phyloP scores from a whole-genome alignment of 2,113 vertebrate species.

The Clupea harengus region DNA sequence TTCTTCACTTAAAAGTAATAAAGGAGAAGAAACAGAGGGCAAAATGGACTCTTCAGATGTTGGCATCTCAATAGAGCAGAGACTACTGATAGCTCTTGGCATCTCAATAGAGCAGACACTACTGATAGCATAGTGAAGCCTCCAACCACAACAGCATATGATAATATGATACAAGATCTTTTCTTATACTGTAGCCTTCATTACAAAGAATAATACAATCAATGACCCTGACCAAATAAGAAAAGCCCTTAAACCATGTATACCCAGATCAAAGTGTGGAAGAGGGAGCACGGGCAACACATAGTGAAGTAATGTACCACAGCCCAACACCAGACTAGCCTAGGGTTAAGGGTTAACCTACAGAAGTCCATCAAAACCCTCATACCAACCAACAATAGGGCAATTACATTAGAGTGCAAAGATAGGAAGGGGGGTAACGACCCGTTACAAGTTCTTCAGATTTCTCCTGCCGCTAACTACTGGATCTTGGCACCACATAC shows the following conservation, averaged over 20 bases:
- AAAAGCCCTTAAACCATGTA: neutral
- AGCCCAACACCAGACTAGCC: neutral
- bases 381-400: neutral
- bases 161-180: neutral
- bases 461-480: neutral
- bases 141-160: neutral
- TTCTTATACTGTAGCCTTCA: neutral
- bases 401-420: neutral
- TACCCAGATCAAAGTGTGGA: neutral
- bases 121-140: neutral
- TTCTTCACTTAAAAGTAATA: neutral
- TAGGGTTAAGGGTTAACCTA: neutral
- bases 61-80: neutral
- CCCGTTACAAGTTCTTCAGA: slow-evolving; percentile 3
- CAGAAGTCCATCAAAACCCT: neutral
- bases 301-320: neutral
- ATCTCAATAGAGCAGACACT: neutral
- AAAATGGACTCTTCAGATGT: neutral
- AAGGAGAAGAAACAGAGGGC: neutral
- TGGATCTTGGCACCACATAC: neutral
- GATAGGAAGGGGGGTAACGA: neutral
- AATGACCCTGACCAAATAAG: neutral
- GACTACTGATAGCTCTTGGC: neutral
- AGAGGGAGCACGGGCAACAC: neutral
- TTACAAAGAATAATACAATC: neutral